phyloP scores from a whole-genome alignment of 2,888 invertebrate genomes.

The Hipparchia semele region DNA sequence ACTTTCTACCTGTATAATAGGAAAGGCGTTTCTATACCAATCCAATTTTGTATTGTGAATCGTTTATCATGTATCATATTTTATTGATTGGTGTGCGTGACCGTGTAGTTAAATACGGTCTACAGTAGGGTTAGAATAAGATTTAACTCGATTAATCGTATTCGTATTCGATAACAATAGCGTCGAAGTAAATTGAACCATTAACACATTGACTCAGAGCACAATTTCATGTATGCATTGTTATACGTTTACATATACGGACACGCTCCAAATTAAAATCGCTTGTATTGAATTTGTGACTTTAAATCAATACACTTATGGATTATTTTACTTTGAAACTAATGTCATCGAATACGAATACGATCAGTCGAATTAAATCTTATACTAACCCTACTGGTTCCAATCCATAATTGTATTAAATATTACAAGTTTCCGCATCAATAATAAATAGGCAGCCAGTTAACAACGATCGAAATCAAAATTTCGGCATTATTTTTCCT shows the following conservation, averaged over 20 bases:
- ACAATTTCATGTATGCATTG: no score
- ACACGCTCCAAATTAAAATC: no score
- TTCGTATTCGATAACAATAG: no score
- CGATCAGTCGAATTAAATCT: no score
- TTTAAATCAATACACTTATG: no score
- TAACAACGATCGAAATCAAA: background rate
- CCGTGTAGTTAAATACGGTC: background rate
- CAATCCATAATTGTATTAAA: background rate
- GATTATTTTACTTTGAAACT: no score
- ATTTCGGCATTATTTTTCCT: background rate
- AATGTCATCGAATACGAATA: no score
- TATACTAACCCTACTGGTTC: background rate
- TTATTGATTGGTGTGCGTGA: conserved; percentile 3
- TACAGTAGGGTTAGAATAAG: background rate
- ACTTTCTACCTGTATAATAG: background rate
- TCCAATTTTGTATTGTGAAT: background rate
- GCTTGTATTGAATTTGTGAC: no score
- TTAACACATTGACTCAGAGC: no score
- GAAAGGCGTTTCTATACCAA: background rate
- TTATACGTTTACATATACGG: no score
- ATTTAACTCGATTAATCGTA: no score
- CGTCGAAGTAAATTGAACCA: no score
- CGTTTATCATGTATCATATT: background rate
- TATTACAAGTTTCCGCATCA: background rate
- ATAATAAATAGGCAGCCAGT: background rate